Evolutionary conservation across 2,113 vertebrate species (phyloP), one percentile per base, ranked within the genome.

Genomic region (Hystrix cristata): DNA sequence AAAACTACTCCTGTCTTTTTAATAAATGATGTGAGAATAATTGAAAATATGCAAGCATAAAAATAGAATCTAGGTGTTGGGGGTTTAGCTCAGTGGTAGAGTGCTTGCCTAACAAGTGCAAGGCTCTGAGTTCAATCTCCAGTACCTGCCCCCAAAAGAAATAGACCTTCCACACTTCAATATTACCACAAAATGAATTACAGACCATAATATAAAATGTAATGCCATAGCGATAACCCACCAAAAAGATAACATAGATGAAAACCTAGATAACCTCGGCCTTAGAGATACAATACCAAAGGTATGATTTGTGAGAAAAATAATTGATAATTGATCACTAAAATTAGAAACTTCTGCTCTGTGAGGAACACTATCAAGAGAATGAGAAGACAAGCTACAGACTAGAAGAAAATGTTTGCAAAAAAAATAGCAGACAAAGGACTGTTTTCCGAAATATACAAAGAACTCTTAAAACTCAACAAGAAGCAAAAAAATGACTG

Each of bases 161-260:
- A 43, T 18, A 89, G 31, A 55, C 7, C 4, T 81, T 90, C 34
- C 0, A 51, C 0, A 3, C 51, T 74, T 91, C 43, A 95, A 95
- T 85, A 88, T 76, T 69, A 91, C 85, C 59, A 92, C 31, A 92
- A 88, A 81, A 88, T 72, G 10, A 5, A 86, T 81, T n/a, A 67
- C n/a, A 48, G 27, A 55, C 18, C 4, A 48, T 76, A 55, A 62
- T 57, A 29, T 48, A 69, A 94, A 48, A 48, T 43, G 11, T 34
- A 81, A 91, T 88, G 67, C 64, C 80, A 81, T 48, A 48, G 65
- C 91, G 7, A 0, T 91, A 38, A 38, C 38, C 38, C 38, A 38
- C 29, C 21, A 83, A 12, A 46, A 93, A 94, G 4, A 57, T 83
- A 93, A 53, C 10, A 46, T 6, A 72, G 55, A 31, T 84, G 6